Evolutionary conservation across 2,113 vertebrate species (phyloP), one percentile per base, ranked within the genome.

Genomic region (Melanerpes aurifrons): DNA sequence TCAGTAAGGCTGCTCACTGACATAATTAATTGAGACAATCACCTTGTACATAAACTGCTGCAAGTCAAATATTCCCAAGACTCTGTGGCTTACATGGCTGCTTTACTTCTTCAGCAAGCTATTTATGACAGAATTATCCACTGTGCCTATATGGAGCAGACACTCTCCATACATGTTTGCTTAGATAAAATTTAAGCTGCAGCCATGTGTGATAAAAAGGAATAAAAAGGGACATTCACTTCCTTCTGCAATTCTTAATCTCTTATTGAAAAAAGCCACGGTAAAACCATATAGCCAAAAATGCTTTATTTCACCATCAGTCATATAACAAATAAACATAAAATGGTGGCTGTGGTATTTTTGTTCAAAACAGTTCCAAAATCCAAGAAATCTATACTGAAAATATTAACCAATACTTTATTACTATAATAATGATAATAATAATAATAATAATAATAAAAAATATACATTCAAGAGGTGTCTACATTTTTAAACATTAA

Each of bases 341-440:
- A 91, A 94, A 93, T 47, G 79, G 57, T 79, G 89, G 43, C 59
- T 77, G 35, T 35, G 71, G 54, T 87, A 63, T 62, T 82, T 83
- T 28, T 18, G 50, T 92, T 87, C 86, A 75, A 69, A 96, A 92
- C 68, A 82, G 68, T 67, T 94, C 47, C 69, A 95, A 93, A 95
- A 3, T 53, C 69, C 69, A 86, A 85, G 45, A 87, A 93, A 92
- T 89, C 66, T 77, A 73, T 63, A 79, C 48, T 61, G 66, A 94
- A 92, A 92, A 89, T 68, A 70, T 82, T 69, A 94, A 94, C 50
- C 43, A 80, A 91, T n/a, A 56, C 48, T 92, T 93, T 93, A 92
- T 77, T 87, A 81, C 93, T 97, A 96, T 78, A 97, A 96, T 96
- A 96, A 94, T 96, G 94, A 95, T 91, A 96, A 94, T 96, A 95